These are phyloP conservation scores for Pomacea maculata DNA, from an alignment of 1,140 invertebrate genomes.

Conservation along the genomic window DNA sequence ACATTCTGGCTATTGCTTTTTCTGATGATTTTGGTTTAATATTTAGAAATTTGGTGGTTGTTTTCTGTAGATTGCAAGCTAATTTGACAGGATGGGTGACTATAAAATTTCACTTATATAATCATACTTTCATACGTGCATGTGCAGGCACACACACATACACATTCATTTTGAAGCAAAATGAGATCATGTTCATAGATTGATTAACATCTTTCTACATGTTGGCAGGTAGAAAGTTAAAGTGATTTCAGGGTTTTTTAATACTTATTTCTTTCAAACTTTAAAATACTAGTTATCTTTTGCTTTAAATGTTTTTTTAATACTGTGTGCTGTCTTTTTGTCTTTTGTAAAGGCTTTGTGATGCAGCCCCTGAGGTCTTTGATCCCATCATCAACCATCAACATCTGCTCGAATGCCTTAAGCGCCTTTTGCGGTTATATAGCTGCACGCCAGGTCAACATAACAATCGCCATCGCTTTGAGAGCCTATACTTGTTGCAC, in stretches of 20 bases:
- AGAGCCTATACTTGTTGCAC: slow-evolving; percentile 53
- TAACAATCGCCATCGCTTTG: slow-evolving; percentile 46
- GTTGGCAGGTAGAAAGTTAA: neutral
- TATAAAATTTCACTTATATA: too few species aligned
- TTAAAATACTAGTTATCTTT: neutral
- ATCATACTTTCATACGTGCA: too few species aligned
- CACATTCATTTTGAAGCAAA: too few species aligned
- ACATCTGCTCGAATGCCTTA: slow-evolving; percentile 64
- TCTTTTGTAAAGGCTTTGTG: slow-evolving; percentile 67
- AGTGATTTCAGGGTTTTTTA: neutral
- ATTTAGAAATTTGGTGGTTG: too few species aligned
- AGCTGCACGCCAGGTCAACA: slow-evolving; percentile 6
- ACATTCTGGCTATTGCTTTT: too few species aligned
- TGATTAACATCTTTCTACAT: neutral
- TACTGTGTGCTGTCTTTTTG: neutral
- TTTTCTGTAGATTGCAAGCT: too few species aligned
- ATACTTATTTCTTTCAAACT: neutral
- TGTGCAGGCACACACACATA: too few species aligned
- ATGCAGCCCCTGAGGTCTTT: slow-evolving; percentile 44
- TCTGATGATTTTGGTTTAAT: too few species aligned
- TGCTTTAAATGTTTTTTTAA: neutral
- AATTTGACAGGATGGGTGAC: too few species aligned
- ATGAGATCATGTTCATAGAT: too few species aligned
- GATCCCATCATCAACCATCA: slow-evolving; percentile 63
- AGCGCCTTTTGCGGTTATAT: slow-evolving; percentile 58